Evolutionary conservation across 2,888 invertebrate species (phyloP), one percentile per base, ranked within the genome.

Genomic region (Hololepta plana): DNA sequence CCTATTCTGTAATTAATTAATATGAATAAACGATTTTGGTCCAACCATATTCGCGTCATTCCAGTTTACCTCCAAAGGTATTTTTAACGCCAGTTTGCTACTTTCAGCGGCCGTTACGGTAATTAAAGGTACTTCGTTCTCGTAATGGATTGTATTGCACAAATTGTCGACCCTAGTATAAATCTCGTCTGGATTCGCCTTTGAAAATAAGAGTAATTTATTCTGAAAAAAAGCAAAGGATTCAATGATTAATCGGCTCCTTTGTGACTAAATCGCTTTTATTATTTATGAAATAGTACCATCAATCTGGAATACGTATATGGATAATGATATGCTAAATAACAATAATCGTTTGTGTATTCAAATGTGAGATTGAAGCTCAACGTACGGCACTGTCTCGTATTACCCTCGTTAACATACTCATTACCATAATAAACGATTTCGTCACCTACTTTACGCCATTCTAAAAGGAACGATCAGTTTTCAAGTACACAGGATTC

Each of bases 321-420:
- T 0, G 87, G 87, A 48, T 73, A 85, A 53, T 87, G 84, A 46
- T 85, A 87, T 3, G 85, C 84, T 32, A 87, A 50, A 51, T 87
- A 87, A 49, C 80, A 79, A 26, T 82, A 66, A 46, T 87, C 87
- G 34, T 70, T 64, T 26, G 60, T 55, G 50, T 81, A 72, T 4
- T 68, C 70, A 51, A 87, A 85, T 24, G 60, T 65, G 15, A 87
- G 60, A 37, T 69, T 73, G 56, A 87, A 85, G 3, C 80, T 72
- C 19, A 77, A 69, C 1, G 84, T 82, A 44, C 74, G 65, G 53
- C 77, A 84, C 37, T 55, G 64, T 40, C 59, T 64, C 37, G 58
- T 62, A 34, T 56, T 57, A 13, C 31, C 36, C 15, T 33, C 27
- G 43, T 64, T 65, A 39, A 65, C 66, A 47, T 73, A 66, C 43